Conservation (phyloP, 2,797 vertebrate species). For the Sebastes kiyomatsui region DNA sequence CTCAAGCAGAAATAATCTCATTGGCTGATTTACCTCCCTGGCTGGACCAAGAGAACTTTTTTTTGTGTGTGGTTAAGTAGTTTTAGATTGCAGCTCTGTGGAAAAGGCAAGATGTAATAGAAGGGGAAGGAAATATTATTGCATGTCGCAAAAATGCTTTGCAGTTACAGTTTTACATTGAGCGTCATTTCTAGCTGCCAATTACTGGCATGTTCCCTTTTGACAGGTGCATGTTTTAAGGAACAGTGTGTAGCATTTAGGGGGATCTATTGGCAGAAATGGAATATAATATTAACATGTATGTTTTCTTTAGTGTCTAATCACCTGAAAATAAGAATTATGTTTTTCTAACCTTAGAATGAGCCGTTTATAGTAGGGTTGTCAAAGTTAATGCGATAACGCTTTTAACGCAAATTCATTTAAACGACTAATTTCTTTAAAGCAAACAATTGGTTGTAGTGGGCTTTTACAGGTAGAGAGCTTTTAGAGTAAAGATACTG, state of each 20-base stretch:
- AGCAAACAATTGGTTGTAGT: fast-evolving
- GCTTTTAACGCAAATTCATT: no score
- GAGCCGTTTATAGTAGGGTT: no score
- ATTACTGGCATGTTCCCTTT: background rate
- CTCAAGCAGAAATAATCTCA: slow-evolving; percentile 63
- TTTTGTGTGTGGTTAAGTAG: slow-evolving; percentile 21
- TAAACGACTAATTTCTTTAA: no score
- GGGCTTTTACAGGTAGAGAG: no score
- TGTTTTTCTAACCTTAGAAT: no score
- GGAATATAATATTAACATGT: no score
- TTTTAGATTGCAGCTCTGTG: slow-evolving; percentile 28
- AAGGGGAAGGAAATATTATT: slow-evolving; percentile 5
- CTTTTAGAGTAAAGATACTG: no score
- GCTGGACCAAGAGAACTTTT: slow-evolving; percentile 25
- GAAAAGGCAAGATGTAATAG: slow-evolving; percentile 11
- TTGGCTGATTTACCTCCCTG: slow-evolving; percentile 45
- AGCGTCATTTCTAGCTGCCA: background rate
- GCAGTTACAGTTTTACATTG: background rate
- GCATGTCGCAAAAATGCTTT: background rate
- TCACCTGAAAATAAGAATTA: no score
- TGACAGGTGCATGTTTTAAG: background rate
- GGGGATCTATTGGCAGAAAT: no score
- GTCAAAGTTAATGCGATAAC: background rate
- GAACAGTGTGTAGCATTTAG: no score
- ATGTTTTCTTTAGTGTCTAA: no score